Evolutionary conservation across 2,888 invertebrate genomes (phyloP), one percentile per base, ranked within the genome.

Genomic region (Lordiphosa fenestrarum): DNA sequence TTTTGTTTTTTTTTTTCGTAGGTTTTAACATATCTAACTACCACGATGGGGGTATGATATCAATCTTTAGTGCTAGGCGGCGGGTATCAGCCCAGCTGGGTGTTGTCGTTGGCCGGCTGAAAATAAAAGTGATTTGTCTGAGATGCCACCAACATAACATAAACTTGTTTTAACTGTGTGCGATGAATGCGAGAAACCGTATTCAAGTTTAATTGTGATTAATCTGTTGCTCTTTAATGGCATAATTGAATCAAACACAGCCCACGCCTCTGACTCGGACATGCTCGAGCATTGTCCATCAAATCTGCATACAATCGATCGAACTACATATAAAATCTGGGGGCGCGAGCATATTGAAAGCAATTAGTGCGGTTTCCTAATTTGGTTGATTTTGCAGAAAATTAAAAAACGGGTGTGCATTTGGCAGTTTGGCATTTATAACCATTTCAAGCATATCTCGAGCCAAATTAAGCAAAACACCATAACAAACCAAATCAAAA

Each of bases 311-410:
- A 54, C 56, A 68, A 77, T 63, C 15, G 60, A 73, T 69, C 68
- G 60, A 71, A 60, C 40, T 57, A 30, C 41, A 52, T 40, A 47
- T 50, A n/a, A 25, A n/a, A 50, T 52, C 23, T 41, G 48, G 46
- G 71, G 78, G 75, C 69, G 75, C 77, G 78, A 64, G 78, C 56
- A 50, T 47, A 47, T 39, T 52, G 10, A 39, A 74, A 74, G 73
- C 80, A 80, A 80, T 80, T 80, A 80, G 81, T 85, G 65, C 57
- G 61, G 69, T 85, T 80, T 80, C 80, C 80, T 85, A 85, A 30
- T 80, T 85, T 85, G 85, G 81, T 73, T 85, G 80, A 80, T 85
- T 70, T 30, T 78, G 78, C 78, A 78, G 84, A 71, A 25, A 25
- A 25, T 25, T 25, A 25, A 25, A 25, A 25, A 84, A 84, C 78